Evolutionary conservation across 2,797 vertebrate genomes (phyloP), one percentile per base, ranked within the genome.

Genomic region (Notoglanidium macrostoma): DNA sequence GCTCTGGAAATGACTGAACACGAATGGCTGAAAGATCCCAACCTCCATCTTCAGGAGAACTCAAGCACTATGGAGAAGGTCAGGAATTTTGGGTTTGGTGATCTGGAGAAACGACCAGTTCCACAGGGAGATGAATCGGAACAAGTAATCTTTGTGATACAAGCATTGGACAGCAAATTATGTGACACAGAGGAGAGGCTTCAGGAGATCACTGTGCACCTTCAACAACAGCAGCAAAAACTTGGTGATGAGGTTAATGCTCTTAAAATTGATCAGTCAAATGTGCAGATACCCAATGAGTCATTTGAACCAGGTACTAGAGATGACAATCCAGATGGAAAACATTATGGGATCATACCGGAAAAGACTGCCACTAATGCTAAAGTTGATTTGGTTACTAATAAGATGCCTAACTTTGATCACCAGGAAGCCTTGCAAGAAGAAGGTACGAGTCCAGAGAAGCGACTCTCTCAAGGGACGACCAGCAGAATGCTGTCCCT

Each of bases 151-250:
- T 96, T 97, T 4, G 95, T 97, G 85, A 98, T 99, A 89, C 96
- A 97, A 87, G 95, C 96, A 11, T 94, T 99, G 67, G 97, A 99
- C 94, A 96, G 94, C 44, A 99, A 99, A 85, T 96, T 99, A 32
- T 97, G 95, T 0, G 92, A 96, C 83, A 98, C 97, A 0, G 98
- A 99, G 90, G 97, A 97, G 63, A 98, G 97, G 85, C 96, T 99
- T 21, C 96, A 96, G 89, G 97, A 97, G 1, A 96, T 98, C 70
- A 98, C 96, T 0, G 90, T 97, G 86, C 96, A 94, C 81, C 95
- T 99, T 3, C 96, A 68, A 65, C 57, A 97, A 90, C 97, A 96
- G 83, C 96, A 97, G 49, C 97, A 97, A 0, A 95, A 96, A n/a
- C 19, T 84, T 55, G 76, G 2, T 26, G 61, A 79, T 76, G 26